phyloP scores from a whole-genome alignment of 64 coral and sea anemone genomes.

The Actinia tenebrosa region DNA sequence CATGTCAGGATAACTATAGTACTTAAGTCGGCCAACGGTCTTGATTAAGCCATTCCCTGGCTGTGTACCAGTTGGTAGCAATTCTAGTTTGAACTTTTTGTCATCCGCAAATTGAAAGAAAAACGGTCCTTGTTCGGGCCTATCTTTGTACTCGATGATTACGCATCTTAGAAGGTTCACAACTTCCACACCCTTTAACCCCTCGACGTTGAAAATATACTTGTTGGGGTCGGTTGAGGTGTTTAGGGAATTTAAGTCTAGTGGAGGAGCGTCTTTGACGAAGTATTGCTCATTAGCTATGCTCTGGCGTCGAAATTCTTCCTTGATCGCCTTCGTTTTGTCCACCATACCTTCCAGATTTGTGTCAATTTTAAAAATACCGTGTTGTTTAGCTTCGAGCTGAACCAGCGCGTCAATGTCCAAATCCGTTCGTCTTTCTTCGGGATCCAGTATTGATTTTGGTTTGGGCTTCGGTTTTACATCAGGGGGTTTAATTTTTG shows the following conservation, averaged over 20 bases:
- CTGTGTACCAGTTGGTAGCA: conserved; percentile 67
- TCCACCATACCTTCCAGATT: conserved; percentile 72
- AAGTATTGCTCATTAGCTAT: conserved; percentile 79
- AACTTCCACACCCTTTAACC: conserved; percentile 58
- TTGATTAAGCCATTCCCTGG: conserved; percentile 85
- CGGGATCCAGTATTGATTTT: background rate
- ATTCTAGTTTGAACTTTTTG: conserved; percentile 81
- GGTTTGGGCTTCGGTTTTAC: background rate
- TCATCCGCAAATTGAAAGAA: conserved; percentile 85
- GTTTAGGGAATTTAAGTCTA: conserved; percentile 34
- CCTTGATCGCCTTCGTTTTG: conserved; percentile 78
- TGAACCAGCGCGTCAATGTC: background rate
- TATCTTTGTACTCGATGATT: conserved; percentile 53
- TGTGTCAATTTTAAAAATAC: conserved; percentile 55
- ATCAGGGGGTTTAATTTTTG: background rate
- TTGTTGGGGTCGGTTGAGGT: conserved; percentile 15
- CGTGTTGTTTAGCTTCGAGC: conserved; percentile 5
- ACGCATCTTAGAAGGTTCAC: conserved; percentile 66
- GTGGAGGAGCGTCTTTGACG: conserved; percentile 49
- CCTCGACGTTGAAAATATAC: conserved; percentile 60
- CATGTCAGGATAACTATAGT: conserved; percentile 76
- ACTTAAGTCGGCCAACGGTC: conserved; percentile 77
- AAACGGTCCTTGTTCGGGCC: conserved; percentile 55
- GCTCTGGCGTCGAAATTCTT: conserved; percentile 64
- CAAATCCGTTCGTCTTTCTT: background rate